These are phyloP conservation scores for Enteromius thamalakanensis DNA, from an alignment of 2,797 vertebrate genomes.

Conservation along the genomic window DNA sequence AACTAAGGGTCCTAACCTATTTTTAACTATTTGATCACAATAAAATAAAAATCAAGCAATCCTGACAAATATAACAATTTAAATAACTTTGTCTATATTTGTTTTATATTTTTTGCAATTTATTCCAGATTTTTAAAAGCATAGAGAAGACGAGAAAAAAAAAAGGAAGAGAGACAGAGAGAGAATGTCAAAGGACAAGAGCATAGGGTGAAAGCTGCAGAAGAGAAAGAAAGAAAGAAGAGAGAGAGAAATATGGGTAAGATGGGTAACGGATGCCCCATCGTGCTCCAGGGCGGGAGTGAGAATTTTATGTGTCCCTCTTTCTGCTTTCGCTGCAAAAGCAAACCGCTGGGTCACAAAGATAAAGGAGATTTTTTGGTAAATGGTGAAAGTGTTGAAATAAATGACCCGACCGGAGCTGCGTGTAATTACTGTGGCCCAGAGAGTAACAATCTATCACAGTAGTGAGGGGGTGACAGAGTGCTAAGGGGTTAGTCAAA, in stretches of 20 bases:
- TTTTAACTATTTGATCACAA: background rate
- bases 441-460: constrained; percentile 99
- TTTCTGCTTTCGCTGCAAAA: constrained; percentile 89
- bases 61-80: background rate
- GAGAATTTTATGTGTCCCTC: constrained; percentile 78
- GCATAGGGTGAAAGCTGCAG: background rate
- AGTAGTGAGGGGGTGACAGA: constrained; percentile 83
- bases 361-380: constrained; percentile 97
- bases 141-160: background rate
- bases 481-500: constrained; percentile 96
- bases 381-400: constrained; percentile 97
- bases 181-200: background rate
- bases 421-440: constrained; percentile 97
- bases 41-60: background rate
- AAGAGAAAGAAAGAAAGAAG: constrained; percentile 20
- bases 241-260: constrained; percentile 18
- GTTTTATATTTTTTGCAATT: background rate
- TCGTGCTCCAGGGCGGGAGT: background rate
- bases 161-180: background rate
- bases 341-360: constrained; percentile 88
- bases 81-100: background rate
- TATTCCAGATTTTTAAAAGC: background rate
- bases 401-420: constrained; percentile 94
- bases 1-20: background rate
- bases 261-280: constrained; percentile 19